phyloP scores from a whole-genome alignment of 2,113 vertebrate genomes.

The Camelus dromedarius region DNA sequence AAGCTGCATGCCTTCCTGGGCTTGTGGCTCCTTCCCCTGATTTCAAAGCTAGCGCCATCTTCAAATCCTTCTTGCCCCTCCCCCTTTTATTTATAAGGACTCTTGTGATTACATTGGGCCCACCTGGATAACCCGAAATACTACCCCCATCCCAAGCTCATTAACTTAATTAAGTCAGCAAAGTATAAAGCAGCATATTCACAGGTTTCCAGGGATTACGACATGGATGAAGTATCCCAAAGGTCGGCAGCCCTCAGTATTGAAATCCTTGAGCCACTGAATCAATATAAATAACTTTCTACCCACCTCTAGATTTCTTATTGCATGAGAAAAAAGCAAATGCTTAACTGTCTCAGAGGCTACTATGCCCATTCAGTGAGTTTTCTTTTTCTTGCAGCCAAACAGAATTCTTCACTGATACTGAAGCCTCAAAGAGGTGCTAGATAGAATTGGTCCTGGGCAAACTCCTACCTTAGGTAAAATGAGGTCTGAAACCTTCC shows the following conservation, averaged over 20 bases:
- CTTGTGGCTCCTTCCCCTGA: background rate
- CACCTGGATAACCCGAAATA: background rate
- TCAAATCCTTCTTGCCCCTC: background rate
- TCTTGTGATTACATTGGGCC: background rate
- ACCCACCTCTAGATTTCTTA: background rate
- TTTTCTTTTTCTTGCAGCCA: background rate
- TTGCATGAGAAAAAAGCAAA: background rate
- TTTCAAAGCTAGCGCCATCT: background rate
- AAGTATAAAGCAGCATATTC: background rate
- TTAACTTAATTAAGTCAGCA: background rate
- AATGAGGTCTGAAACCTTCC: background rate
- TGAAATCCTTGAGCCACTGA: background rate
- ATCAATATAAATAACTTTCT: background rate
- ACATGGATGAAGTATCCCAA: too few relatives aligned
- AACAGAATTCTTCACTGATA: background rate
- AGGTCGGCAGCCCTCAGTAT: background rate
- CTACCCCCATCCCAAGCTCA: background rate
- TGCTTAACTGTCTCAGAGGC: background rate
- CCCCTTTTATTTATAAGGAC: background rate
- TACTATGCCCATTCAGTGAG: background rate
- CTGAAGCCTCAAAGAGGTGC: background rate
- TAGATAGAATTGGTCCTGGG: background rate
- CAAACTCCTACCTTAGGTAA: background rate
- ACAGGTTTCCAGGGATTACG: background rate
- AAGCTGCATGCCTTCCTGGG: background rate